Percentiles rank a stretch among this genome's conserved stretches.
These are phyloP conservation scores for Toxotes lorentzi DNA, from an alignment of 2,797 vertebrate species.

Conservation along the genomic window DNA sequence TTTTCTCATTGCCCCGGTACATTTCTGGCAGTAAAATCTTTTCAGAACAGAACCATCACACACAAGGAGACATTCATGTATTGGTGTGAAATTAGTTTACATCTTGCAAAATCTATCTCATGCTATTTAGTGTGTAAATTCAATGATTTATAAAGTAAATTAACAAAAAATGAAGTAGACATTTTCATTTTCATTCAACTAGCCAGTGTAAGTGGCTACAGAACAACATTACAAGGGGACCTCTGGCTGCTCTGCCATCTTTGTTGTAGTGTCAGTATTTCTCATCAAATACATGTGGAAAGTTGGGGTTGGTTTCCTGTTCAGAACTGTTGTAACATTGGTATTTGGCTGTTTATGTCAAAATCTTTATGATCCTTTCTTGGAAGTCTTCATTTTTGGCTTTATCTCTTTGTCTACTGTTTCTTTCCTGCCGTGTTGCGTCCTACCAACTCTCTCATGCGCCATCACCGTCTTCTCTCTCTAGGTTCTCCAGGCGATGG, in stretches of 20 bases:
- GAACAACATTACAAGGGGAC: not conserved
- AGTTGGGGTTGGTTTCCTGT: not conserved
- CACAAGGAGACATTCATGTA: not conserved
- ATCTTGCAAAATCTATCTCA: not conserved
- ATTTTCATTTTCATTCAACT: not conserved
- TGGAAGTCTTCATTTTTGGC: too few species aligned
- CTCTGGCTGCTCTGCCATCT: not conserved
- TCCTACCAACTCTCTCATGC: not conserved
- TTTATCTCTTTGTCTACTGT: not conserved
- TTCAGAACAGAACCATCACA: not conserved
- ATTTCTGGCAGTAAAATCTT: not conserved
- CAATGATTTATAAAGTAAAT: not conserved
- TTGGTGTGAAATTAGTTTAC: not conserved
- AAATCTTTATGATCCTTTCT: not conserved
- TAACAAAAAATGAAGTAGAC: too few species aligned
- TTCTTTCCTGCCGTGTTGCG: not conserved
- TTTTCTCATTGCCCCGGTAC: too few species aligned
- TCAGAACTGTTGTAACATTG: not conserved
- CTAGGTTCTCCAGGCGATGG: conserved; percentile 98
- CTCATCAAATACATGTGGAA: not conserved
- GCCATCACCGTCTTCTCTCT: not conserved
- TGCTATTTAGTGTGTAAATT: not conserved
- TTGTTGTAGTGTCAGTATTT: not conserved
- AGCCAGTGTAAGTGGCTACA: not conserved
- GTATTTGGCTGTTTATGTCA: not conserved